A percentile compares a stretch with the other conserved stretches of the same genome.
These are phyloP conservation scores for Ametastegia equiseti DNA, from an alignment of 2,888 invertebrate genomes.

Conservation along the genomic window DNA sequence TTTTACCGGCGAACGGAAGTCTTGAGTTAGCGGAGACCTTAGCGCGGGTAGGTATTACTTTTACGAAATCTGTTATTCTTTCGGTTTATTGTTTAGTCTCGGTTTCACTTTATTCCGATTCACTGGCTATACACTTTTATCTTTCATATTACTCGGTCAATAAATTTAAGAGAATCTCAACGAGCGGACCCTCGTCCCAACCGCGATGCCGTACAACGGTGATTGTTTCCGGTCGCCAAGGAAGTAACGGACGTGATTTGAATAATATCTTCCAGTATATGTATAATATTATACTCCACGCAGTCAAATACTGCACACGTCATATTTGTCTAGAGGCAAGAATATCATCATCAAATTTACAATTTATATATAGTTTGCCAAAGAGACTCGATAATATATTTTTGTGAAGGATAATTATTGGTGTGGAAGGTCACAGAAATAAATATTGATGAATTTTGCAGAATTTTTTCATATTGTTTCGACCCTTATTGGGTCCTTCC, in stretches of 20 bases:
- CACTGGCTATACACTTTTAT: constrained; percentile 2
- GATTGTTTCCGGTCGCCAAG: constrained; percentile 34
- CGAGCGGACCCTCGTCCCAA: not conserved
- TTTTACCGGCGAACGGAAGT: constrained; percentile 19
- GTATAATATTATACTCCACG: not conserved
- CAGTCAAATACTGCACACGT: not conserved
- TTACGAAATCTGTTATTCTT: constrained; percentile 2
- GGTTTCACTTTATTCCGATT: constrained; percentile 15
- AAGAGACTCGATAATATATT: too few species aligned
- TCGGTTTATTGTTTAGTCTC: not conserved
- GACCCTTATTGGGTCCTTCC: too few species aligned
- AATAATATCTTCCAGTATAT: not conserved
- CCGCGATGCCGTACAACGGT: not conserved
- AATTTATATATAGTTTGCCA: too few species aligned
- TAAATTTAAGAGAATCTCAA: not conserved
- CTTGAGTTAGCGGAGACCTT: not conserved
- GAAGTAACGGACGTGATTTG: constrained; percentile 9
- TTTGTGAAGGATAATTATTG: too few species aligned
- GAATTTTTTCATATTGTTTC: too few species aligned
- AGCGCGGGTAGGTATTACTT: not conserved
- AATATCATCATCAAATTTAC: too few species aligned
- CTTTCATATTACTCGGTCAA: not conserved
- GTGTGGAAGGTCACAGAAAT: too few species aligned
- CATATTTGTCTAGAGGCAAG: not conserved
- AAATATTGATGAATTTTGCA: too few species aligned